These are phyloP conservation scores for Pseudotriccus pelzelni DNA, from an alignment of 2,797 vertebrate genomes.

Conservation along the genomic window DNA sequence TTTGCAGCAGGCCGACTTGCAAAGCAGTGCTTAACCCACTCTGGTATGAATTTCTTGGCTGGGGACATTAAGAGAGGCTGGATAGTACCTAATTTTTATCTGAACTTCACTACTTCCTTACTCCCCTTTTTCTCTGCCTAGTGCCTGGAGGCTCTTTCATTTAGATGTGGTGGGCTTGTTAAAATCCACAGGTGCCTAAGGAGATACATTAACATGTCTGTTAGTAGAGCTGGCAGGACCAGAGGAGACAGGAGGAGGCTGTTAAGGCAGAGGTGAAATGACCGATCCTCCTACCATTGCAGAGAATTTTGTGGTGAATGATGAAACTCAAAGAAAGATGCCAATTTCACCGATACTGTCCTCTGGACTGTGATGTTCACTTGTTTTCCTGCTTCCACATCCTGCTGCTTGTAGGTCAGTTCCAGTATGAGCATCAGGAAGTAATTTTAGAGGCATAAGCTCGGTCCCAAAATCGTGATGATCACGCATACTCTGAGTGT, in stretches of 20 bases:
- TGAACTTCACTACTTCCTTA: not conserved
- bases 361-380: not conserved
- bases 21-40: conserved; percentile 96
- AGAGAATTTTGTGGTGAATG: not conserved
- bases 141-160: not conserved
- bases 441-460: not conserved
- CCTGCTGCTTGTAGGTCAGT: not conserved
- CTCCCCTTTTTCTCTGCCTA: not conserved
- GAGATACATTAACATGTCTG: not conserved
- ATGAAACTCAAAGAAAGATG: not conserved
- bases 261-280: not conserved
- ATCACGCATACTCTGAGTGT: accelerated
- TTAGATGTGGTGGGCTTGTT: not conserved
- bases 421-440: not conserved
- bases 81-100: not conserved
- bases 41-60: conserved; percentile 81
- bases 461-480: not conserved
- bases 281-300: not conserved
- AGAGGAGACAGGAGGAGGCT: not conserved
- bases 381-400: not conserved
- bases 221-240: not conserved
- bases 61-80: not conserved
- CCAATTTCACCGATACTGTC: not conserved
- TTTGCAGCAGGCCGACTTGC: conserved; percentile 93
- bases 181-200: not conserved